phyloP scores from a whole-genome alignment of 2,113 vertebrate species.

The Dissostichus mawsoni region DNA sequence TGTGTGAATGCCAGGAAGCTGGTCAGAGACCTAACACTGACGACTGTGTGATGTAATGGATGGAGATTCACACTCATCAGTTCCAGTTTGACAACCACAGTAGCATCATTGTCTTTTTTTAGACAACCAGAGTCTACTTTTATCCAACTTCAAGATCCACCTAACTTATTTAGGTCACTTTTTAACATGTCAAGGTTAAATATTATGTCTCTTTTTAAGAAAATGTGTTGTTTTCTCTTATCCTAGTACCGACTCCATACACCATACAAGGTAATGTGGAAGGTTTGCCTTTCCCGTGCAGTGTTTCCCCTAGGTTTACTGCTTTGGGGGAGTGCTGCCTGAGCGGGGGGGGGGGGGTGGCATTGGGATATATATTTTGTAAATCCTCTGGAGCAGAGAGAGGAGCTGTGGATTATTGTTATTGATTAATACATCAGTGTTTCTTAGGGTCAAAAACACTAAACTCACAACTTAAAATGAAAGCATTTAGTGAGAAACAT shows the following conservation, averaged over 20 bases:
- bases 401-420: too few relatives aligned
- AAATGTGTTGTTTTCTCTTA: background rate
- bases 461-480: too few relatives aligned
- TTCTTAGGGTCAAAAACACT: too few relatives aligned
- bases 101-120: background rate
- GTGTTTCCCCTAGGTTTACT: too few relatives aligned
- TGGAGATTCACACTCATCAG: constrained; percentile 1
- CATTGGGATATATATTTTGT: too few relatives aligned
- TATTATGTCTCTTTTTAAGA: background rate
- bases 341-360: too few relatives aligned
- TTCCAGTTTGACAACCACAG: background rate
- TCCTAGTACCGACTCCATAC: background rate
- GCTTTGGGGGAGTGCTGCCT: too few relatives aligned
- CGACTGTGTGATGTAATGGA: background rate
- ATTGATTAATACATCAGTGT: too few relatives aligned
- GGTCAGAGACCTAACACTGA: constrained; percentile 9
- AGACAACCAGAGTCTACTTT: background rate
- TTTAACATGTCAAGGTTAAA: background rate
- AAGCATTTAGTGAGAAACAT: too few relatives aligned
- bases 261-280: background rate
- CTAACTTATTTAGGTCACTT: background rate
- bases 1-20: constrained; percentile 25
- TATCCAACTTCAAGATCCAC: background rate
- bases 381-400: too few relatives aligned
- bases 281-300: background rate